phyloP scores from a whole-genome alignment of 2,888 invertebrate species.

The Melanostoma mellinum region DNA sequence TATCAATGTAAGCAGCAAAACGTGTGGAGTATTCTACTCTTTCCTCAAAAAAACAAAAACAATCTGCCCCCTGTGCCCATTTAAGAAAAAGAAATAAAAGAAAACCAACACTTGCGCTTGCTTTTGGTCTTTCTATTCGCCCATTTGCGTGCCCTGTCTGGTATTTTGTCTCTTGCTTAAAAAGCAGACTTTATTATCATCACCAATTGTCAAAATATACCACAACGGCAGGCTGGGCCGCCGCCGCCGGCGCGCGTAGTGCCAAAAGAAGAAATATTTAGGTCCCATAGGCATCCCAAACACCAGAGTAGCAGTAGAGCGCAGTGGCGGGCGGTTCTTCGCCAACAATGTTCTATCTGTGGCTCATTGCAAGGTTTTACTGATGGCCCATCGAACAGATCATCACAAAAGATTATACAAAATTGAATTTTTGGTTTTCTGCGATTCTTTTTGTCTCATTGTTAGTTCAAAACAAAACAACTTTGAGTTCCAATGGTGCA shows the following conservation, averaged over 20 bases:
- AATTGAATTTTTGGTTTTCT: constrained; percentile 70
- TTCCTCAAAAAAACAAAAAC: constrained; percentile 20
- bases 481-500: constrained; percentile 50
- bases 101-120: not conserved
- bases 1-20: too few species aligned
- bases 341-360: constrained; percentile 65
- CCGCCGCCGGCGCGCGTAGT: not conserved
- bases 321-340: constrained; percentile 64
- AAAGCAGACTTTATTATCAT: constrained; percentile 52
- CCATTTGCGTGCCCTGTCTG: constrained; percentile 36
- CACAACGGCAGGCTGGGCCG: constrained; percentile 37
- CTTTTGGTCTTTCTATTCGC: not conserved
- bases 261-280: constrained; percentile 42
- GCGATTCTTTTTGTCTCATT: constrained; percentile 24
- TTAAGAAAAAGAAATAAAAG: not conserved
- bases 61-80: too few species aligned
- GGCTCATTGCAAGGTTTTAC: constrained; percentile 49
- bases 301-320: constrained; percentile 23
- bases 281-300: constrained; percentile 27
- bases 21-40: not conserved
- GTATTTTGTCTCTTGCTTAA: constrained; percentile 34
- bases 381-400: constrained; percentile 52
- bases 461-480: constrained; percentile 26
- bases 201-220: constrained; percentile 56
- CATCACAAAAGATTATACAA: constrained; percentile 71